Evolutionary conservation across 2,113 vertebrate genomes (phyloP), one percentile per base, ranked within the genome.

Genomic region (Malaclemys terrapin): DNA sequence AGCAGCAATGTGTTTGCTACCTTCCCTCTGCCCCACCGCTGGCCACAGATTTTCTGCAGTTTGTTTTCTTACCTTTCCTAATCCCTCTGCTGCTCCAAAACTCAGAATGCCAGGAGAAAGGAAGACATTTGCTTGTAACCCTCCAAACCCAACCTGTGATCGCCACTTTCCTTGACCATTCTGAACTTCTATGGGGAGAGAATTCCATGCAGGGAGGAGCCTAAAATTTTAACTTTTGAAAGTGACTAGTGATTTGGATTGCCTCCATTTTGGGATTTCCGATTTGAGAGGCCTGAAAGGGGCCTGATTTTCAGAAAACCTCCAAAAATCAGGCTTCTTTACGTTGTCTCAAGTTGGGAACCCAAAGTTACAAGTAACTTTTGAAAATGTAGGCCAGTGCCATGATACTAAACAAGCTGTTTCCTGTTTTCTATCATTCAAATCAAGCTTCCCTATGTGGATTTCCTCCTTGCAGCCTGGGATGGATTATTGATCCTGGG

Each of bases 381-480:
- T 88, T 94, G 89, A 59, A 93, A 93, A 91, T 45, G 57, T 2
- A 79, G 27, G 47, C 85, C 96, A 79, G 8, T 22, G 92, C 91
- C 83, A 59, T 85, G 86, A 78, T 9, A 13, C 78, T 42, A 89
- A 94, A 91, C 81, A 92, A 89, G 72, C 83, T 65, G 31, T 79
- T 81, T 89, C 89, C 93, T 94, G 54, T 96, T 85, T 95, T 95
- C 93, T 89, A 53, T 56, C 78, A 94, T 80, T 80, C 90, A 88
- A 47, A 90, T 84, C 29, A 81, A 76, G 47, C 82, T 96, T 94
- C 96, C 92, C 88, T 94, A 89, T 90, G 85, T 92, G 95, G 62
- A 27, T 87, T 95, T 97, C 78, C 65, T 95, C 47, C 86, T 92
- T 82, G 90, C 95, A 95, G 93, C 88, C 89, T 92, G 84, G 89